These are phyloP conservation scores for Cyphomyrus plagiostoma DNA, from an alignment of 2,113 vertebrate species.

Conservation along the genomic window DNA sequence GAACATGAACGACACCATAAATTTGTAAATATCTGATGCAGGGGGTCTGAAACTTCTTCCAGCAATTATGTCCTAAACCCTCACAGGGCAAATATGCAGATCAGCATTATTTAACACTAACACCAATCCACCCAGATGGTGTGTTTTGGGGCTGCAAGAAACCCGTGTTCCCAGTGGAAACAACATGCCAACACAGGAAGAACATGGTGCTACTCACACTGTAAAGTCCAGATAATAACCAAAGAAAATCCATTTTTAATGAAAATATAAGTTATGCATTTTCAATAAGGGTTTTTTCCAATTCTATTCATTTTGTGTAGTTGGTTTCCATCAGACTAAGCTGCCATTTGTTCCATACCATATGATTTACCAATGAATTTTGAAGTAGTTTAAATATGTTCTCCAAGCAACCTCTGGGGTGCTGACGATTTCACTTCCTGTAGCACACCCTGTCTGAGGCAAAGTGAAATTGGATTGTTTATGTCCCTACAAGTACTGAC, in stretches of 20 bases:
- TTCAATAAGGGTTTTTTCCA: neutral
- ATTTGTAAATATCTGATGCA: neutral
- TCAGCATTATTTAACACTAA: neutral
- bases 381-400: neutral
- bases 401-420: neutral
- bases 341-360: neutral
- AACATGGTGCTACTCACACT: neutral
- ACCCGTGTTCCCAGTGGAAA: neutral
- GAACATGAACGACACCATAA: neutral
- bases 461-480: neutral
- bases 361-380: neutral
- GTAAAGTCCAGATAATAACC: neutral
- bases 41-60: neutral
- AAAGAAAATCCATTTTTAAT: neutral
- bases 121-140: neutral
- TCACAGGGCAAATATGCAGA: neutral
- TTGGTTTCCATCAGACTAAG: neutral
- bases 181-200: neutral
- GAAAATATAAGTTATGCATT: neutral
- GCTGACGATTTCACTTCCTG: neutral
- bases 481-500: too few species aligned
- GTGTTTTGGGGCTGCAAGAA: neutral
- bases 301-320: neutral
- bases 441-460: neutral
- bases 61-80: neutral